Evolutionary conservation across 2,888 invertebrate genomes (phyloP).

Genomic region (Antheraea yamamai): DNA sequence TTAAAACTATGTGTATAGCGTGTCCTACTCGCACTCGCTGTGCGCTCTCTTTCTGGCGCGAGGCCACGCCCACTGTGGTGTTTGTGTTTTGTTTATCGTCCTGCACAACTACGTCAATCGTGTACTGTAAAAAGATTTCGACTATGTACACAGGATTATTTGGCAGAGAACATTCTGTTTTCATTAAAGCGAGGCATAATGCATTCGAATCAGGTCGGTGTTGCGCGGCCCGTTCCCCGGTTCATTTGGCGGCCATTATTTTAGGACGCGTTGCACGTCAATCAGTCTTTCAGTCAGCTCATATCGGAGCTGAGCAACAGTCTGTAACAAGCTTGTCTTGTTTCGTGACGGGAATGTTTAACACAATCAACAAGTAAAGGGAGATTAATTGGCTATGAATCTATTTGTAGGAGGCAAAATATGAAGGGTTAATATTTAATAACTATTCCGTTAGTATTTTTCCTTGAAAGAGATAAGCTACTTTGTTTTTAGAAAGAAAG

Average conservation of each 20-base stretch:
- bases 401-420: background rate
- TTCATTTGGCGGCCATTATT: conserved; percentile 71
- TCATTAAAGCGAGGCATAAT: conserved; percentile 12
- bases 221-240: conserved; percentile 49
- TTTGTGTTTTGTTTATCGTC: too few relatives aligned
- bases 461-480: background rate
- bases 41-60: too few relatives aligned
- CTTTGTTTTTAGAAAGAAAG: too few relatives aligned
- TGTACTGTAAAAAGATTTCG: background rate
- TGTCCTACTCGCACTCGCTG: too few relatives aligned
- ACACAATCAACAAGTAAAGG: conserved; percentile 22
- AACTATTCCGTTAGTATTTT: background rate
- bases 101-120: background rate
- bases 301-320: conserved; percentile 22
- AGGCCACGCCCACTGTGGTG: too few relatives aligned
- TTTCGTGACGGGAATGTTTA: conserved; percentile 30
- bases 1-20: too few relatives aligned
- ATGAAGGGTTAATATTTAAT: background rate
- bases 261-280: conserved; percentile 51
- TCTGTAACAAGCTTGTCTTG: conserved; percentile 33
- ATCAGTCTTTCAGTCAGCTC: conserved; percentile 35
- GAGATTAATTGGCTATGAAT: background rate
- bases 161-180: background rate
- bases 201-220: conserved; percentile 22
- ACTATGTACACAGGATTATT: conserved; percentile 2